phyloP scores from a whole-genome alignment of 1,140 invertebrate genomes.

The Streblospio benedicti region DNA sequence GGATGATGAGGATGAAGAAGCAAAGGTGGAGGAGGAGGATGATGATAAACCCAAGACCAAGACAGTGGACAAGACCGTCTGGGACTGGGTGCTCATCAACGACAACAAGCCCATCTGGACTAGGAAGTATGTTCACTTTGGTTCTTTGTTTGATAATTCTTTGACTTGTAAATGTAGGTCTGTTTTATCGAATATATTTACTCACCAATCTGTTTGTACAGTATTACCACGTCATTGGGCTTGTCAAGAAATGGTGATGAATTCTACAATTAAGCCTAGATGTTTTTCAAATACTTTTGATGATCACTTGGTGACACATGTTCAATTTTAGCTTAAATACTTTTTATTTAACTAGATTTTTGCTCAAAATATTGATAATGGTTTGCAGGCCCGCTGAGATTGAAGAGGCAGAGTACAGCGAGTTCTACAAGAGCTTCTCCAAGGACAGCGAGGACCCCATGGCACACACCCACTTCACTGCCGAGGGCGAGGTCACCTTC shows the following conservation, averaged over 20 bases:
- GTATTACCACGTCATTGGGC: too few relatives aligned
- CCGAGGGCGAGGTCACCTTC: slow-evolving; percentile 97
- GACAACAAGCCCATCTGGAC: slow-evolving; percentile 97
- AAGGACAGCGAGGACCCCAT: slow-evolving; percentile 83
- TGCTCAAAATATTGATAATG: too few relatives aligned
- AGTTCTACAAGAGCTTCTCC: slow-evolving; percentile 89
- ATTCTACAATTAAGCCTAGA: too few relatives aligned
- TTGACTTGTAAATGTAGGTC: too few relatives aligned
- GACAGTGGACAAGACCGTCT: slow-evolving; percentile 89
- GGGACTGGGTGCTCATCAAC: slow-evolving; percentile 97
- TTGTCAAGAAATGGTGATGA: too few relatives aligned
- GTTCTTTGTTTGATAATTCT: too few relatives aligned
- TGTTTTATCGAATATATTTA: too few relatives aligned
- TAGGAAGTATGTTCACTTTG: slow-evolving; percentile 57
- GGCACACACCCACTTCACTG: slow-evolving; percentile 87
- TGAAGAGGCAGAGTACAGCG: slow-evolving; percentile 76
- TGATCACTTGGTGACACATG: too few relatives aligned
- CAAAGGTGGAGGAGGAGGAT: slow-evolving; percentile 58
- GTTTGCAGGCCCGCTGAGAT: slow-evolving; percentile 66
- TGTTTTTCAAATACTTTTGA: too few relatives aligned
- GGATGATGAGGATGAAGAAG: slow-evolving; percentile 46
- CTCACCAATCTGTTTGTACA: too few relatives aligned
- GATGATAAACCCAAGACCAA: slow-evolving; percentile 69
- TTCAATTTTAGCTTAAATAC: too few relatives aligned
- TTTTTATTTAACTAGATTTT: too few relatives aligned